Base-by-base conservation (phyloP, 23 tunicate species). In the Halocynthia roretzi region DNA sequence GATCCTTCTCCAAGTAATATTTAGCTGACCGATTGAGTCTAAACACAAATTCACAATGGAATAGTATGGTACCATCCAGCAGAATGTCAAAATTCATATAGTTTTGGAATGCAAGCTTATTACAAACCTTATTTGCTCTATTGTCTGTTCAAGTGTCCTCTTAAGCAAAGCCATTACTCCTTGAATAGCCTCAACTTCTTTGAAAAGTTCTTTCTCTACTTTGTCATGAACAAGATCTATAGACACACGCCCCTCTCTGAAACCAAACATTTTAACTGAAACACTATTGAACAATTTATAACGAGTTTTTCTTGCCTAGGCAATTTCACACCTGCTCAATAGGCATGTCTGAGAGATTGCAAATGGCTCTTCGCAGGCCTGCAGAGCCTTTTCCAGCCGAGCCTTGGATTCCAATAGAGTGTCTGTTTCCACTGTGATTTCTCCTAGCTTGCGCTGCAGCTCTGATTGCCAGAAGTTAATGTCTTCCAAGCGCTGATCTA, bases 221-320 rank as follows among this genome's bases (percentile, higher is more conserved):
- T 77, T 78, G 54, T 93, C 98, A 69, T 93, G 98, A 9, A 93
- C 98, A 40, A 93, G 68, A 80, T 93, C 98, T 67, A 93, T 93
- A 14, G 86, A 71, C 7, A 76, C 84, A 10, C 98, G 74, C 5
- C 66, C 61, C 52, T 93, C 94, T 66, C 98, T 92, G 72, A 48
- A 72, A 65, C 40, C 10, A 61, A 76, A n/a, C 40, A 11, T 22
- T 0, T 15, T 71, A 51, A 14, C 63, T 14, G 62, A 19, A 12
- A 60, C 17, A 15, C 17, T 2, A 17, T 60, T 15, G 44, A 31
- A 18, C 15, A n/a, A 61, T 62, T 1, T 61, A n/a, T 11, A 10
- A 15, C 2, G 17, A 61, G 15, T 76, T 14, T n/a, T 61, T 10
- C 19, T 12, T 31, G 44, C 44, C 1, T 31, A 31, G 15, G 53